Percentiles rank a stretch among this genome's conserved stretches.
Conservation (phyloP, 2,113 vertebrate genomes). For the Tapirus terrestris region DNA sequence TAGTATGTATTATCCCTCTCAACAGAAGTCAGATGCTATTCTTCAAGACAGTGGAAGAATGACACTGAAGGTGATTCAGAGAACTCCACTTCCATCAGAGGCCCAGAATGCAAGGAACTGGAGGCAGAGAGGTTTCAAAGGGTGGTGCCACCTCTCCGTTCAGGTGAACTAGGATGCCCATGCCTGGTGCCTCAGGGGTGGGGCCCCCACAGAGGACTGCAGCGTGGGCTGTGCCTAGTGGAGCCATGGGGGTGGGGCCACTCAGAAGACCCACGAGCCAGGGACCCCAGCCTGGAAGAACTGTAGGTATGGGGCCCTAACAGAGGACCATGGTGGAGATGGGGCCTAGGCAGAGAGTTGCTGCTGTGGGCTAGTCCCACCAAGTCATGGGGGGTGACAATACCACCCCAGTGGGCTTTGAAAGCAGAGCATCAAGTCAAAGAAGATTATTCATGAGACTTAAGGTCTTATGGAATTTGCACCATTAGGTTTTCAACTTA, state of each 20-base stretch:
- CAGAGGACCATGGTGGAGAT: neutral
- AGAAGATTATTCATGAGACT: neutral
- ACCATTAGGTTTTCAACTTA: neutral
- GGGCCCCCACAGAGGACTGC: neutral
- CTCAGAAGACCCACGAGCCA: neutral
- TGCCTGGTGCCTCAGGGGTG: neutral
- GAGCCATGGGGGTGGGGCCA: neutral
- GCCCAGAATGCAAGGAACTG: neutral
- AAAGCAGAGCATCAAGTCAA: neutral
- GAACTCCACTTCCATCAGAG: neutral
- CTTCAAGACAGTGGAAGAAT: neutral
- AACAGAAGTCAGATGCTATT: neutral
- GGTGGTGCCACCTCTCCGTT: neutral
- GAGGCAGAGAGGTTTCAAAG: neutral
- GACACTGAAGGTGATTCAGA: neutral
- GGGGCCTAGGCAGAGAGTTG: neutral
- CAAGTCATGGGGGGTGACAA: neutral
- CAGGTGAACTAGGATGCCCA: neutral
- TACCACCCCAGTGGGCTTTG: neutral
- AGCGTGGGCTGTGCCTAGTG: neutral
- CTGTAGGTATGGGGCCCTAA: neutral
- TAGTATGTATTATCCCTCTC: neutral
- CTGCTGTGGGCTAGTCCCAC: too few species aligned
- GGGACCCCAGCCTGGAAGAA: neutral
- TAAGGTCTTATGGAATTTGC: neutral